Conservation (phyloP, 2,888 invertebrate genomes). For the Aleiodes testaceus region DNA sequence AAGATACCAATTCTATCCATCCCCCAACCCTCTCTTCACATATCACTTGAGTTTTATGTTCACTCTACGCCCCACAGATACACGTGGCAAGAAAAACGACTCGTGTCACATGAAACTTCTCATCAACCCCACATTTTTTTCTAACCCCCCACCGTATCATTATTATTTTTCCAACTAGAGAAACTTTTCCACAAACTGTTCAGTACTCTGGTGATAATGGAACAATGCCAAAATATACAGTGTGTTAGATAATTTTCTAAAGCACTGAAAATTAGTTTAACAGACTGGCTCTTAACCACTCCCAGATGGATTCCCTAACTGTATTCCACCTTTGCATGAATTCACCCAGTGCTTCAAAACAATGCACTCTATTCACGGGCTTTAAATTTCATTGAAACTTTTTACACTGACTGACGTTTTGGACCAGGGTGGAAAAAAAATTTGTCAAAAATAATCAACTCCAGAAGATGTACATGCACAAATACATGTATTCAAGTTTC, state of each 20-base stretch:
- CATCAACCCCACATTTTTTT: neutral
- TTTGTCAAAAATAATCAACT: no score
- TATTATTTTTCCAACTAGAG: neutral
- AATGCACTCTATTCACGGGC: neutral
- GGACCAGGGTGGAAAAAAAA: neutral
- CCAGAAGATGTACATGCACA: neutral
- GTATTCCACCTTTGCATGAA: constrained; percentile 9
- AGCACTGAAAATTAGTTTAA: constrained; percentile 17
- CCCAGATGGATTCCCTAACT: constrained; percentile 5
- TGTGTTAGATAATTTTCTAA: constrained; percentile 5
- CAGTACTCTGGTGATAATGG: neutral
- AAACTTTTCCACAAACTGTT: neutral
- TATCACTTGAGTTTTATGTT: constrained; percentile 29
- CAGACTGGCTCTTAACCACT: neutral
- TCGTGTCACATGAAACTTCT: neutral
- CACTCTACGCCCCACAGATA: constrained; percentile 4
- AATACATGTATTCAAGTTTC: neutral
- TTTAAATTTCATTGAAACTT: constrained; percentile 26
- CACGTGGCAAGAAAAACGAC: neutral
- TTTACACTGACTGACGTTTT: constrained; percentile 17
- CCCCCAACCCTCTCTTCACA: constrained; percentile 1
- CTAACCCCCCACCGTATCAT: neutral
- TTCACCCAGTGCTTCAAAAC: constrained; percentile 11
- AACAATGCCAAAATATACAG: constrained; percentile 2
- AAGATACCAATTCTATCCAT: constrained; percentile 31